Conservation (phyloP, 2,888 invertebrate species). For the Nephrocerus scutellatus region DNA sequence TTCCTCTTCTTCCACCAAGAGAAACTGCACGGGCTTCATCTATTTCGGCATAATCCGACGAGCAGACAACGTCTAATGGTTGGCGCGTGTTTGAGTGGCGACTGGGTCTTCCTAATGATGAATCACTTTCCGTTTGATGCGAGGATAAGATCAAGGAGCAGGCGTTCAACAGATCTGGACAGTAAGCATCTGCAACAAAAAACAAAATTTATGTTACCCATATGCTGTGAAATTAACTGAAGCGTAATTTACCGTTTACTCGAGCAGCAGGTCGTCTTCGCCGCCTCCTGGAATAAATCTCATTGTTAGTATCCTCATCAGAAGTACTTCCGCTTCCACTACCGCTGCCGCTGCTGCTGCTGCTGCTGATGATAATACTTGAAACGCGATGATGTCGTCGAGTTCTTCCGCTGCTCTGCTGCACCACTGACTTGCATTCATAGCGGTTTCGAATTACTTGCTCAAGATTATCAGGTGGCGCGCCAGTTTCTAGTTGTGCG, state of each 20-base stretch:
- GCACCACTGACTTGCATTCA: slow-evolving; percentile 23
- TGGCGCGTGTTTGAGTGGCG: slow-evolving; percentile 15
- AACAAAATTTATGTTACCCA: background rate
- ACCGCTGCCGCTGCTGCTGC: slow-evolving; percentile 21
- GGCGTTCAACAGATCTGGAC: slow-evolving; percentile 43
- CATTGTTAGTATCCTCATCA: slow-evolving; percentile 22
- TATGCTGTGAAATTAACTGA: no score
- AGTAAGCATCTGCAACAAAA: slow-evolving; percentile 38
- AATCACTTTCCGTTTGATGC: slow-evolving; percentile 33
- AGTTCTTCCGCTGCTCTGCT: no score
- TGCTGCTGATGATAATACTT: slow-evolving; percentile 10
- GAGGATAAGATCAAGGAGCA: slow-evolving; percentile 40
- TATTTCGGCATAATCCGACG: slow-evolving; percentile 43
- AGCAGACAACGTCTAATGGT: slow-evolving; percentile 18
- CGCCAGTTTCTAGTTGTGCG: no score
- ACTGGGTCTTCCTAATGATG: slow-evolving; percentile 38
- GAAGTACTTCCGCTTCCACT: slow-evolving; percentile 20
- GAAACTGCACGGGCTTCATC: slow-evolving; percentile 28
- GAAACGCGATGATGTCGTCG: slow-evolving; percentile 18
- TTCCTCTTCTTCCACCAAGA: slow-evolving; percentile 1
- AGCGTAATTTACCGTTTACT: slow-evolving; percentile 24
- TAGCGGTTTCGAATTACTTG: no score
- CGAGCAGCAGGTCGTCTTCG: slow-evolving; percentile 21
- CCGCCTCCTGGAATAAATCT: no score
- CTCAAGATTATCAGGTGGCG: no score